These are phyloP conservation scores for Ernsta delagoae DNA, from an alignment of 2,888 invertebrate species.

Conservation along the genomic window DNA sequence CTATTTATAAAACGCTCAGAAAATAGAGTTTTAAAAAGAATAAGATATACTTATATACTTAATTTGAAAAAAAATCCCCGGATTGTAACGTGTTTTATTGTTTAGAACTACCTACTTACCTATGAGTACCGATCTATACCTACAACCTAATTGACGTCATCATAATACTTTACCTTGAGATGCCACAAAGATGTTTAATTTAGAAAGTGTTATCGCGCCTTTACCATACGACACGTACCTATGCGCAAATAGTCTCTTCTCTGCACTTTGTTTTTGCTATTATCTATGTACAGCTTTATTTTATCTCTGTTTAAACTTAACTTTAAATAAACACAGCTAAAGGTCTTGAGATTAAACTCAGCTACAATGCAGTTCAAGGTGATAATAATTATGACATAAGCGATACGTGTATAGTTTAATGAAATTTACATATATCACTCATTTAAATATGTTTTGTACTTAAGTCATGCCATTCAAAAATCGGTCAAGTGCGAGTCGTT, in stretches of 20 bases:
- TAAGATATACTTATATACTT: too few relatives aligned
- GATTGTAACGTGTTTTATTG: neutral
- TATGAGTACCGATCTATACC: neutral
- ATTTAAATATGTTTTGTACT: too few relatives aligned
- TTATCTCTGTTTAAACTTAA: neutral
- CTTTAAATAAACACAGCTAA: neutral
- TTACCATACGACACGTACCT: neutral
- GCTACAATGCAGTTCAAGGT: too few relatives aligned
- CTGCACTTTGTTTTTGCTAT: neutral
- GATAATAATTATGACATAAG: too few relatives aligned
- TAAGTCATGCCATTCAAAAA: too few relatives aligned
- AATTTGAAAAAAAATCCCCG: neutral
- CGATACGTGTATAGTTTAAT: too few relatives aligned
- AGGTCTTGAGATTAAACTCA: too few relatives aligned
- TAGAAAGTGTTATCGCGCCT: slow-evolving; percentile 5
- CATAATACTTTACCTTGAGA: neutral
- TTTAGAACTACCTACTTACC: neutral
- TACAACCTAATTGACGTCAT: neutral
- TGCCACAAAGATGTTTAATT: slow-evolving; percentile 4
- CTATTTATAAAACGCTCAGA: too few relatives aligned
- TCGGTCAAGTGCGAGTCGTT: too few relatives aligned
- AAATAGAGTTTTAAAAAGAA: too few relatives aligned
- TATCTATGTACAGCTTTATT: too few relatives aligned
- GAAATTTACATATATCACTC: too few relatives aligned
- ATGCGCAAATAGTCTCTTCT: neutral